Percentiles rank a stretch among this genome's conserved stretches.
phyloP scores from a whole-genome alignment of 2,888 invertebrate genomes.

The Drosophila melanosoma region DNA sequence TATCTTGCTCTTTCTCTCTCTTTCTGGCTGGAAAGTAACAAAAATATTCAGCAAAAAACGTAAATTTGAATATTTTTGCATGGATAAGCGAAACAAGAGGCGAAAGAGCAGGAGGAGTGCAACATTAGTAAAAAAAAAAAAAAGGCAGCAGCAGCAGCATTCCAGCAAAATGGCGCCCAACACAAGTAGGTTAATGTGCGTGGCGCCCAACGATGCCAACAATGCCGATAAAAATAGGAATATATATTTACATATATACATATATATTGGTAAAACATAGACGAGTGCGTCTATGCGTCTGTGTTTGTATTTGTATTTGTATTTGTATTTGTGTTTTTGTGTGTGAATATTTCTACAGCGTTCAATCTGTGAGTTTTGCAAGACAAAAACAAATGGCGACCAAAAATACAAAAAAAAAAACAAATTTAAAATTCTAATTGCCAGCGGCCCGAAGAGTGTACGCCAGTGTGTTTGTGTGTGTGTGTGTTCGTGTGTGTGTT shows the following conservation, averaged over 20 bases:
- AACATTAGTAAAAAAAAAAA: slow-evolving; percentile 36
- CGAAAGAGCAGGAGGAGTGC: neutral
- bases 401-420: slow-evolving; percentile 28
- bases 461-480: slow-evolving; percentile 33
- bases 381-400: slow-evolving; percentile 60
- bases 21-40: slow-evolving; percentile 1
- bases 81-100: slow-evolving; percentile 42
- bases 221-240: slow-evolving; percentile 69
- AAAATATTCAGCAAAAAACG: slow-evolving; percentile 15
- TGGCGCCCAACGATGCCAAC: slow-evolving; percentile 40
- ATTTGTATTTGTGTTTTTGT: slow-evolving; percentile 8
- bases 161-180: slow-evolving; percentile 63
- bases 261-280: slow-evolving; percentile 28
- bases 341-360: slow-evolving; percentile 1
- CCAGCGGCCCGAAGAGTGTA: slow-evolving; percentile 39
- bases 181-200: slow-evolving; percentile 76
- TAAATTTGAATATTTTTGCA: slow-evolving; percentile 75
- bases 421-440: slow-evolving; percentile 78
- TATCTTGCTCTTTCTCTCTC: neutral
- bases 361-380: slow-evolving; percentile 50
- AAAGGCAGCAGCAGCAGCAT: slow-evolving; percentile 8
- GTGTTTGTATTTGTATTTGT: slow-evolving; percentile 5
- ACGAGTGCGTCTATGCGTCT: neutral
- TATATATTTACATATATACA: slow-evolving; percentile 16
- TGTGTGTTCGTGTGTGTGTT: slow-evolving; percentile 19